These are phyloP conservation scores for Halcyon malimbica DNA, from an alignment of 2,113 vertebrate genomes.

Conservation along the genomic window DNA sequence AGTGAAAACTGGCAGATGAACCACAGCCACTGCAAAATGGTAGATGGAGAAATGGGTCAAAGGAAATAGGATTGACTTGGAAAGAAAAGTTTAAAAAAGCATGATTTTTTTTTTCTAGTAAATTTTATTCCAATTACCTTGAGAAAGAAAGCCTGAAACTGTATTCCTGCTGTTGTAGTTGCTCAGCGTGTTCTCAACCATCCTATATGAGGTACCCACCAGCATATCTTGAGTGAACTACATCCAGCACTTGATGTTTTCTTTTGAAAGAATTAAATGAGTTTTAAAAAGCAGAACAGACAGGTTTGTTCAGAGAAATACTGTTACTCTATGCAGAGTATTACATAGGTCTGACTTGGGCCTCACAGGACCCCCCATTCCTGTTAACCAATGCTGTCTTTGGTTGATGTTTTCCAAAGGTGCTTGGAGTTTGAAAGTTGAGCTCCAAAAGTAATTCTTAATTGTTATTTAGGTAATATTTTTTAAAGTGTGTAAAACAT, in stretches of 20 bases:
- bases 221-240: background rate
- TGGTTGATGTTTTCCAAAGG: background rate
- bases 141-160: background rate
- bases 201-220: background rate
- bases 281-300: background rate
- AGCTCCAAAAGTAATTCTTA: background rate
- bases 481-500: background rate
- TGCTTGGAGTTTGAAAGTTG: background rate
- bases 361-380: background rate
- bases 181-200: background rate
- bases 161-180: background rate
- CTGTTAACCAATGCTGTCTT: fast-evolving
- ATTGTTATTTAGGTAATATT: background rate
- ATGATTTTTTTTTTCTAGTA: background rate
- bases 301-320: background rate
- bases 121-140: background rate
- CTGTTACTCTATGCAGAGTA: background rate
- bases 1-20: constrained; percentile 44
- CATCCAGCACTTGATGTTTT: background rate
- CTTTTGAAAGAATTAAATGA: background rate
- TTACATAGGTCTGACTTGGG: background rate
- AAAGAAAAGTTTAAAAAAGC: constrained; percentile 1
- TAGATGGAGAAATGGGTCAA: constrained; percentile 17
- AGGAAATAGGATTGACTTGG: background rate
- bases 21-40: constrained; percentile 4